These are phyloP conservation scores for Arctia plantaginis DNA, from an alignment of 2,888 invertebrate genomes.

Conservation along the genomic window DNA sequence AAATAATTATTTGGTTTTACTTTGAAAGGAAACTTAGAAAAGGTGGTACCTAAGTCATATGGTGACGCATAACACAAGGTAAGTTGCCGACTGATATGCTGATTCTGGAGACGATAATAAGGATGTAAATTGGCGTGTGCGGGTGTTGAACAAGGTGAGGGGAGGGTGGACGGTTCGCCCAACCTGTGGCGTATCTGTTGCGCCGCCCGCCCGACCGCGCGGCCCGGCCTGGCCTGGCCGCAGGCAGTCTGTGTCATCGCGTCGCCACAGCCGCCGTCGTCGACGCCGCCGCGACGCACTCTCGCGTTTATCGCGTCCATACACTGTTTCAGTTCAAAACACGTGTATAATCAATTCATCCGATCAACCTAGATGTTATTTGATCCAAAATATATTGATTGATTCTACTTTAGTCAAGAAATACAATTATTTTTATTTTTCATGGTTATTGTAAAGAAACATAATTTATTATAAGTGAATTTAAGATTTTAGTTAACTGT, in stretches of 20 bases:
- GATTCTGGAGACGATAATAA: slow-evolving; percentile 75
- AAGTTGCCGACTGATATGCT: slow-evolving; percentile 58
- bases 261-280: slow-evolving; percentile 47
- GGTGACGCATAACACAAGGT: slow-evolving; percentile 45
- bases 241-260: slow-evolving; percentile 58
- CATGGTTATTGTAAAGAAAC: background rate
- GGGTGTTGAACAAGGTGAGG: slow-evolving; percentile 57
- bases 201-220: slow-evolving; percentile 71
- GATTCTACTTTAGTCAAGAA: slow-evolving; percentile 4
- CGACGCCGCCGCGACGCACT: slow-evolving; percentile 39
- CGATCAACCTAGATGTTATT: slow-evolving; percentile 50
- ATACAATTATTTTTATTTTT: slow-evolving; percentile 11
- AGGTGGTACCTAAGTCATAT: slow-evolving; percentile 41
- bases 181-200: slow-evolving; percentile 86
- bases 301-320: slow-evolving; percentile 46
- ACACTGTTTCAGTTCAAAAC: slow-evolving; percentile 70
- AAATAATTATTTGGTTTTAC: slow-evolving; percentile 50
- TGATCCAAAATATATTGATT: slow-evolving; percentile 14
- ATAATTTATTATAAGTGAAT: slow-evolving; percentile 32
- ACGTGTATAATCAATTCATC: slow-evolving; percentile 60
- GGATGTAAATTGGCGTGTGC: slow-evolving; percentile 79
- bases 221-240: slow-evolving; percentile 58
- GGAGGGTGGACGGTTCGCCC: slow-evolving; percentile 76
- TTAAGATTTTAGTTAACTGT: slow-evolving; percentile 32
- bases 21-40: slow-evolving; percentile 37